Evolutionary conservation across 2,113 vertebrate species (phyloP).

Genomic region (Hippocampus comes): DNA sequence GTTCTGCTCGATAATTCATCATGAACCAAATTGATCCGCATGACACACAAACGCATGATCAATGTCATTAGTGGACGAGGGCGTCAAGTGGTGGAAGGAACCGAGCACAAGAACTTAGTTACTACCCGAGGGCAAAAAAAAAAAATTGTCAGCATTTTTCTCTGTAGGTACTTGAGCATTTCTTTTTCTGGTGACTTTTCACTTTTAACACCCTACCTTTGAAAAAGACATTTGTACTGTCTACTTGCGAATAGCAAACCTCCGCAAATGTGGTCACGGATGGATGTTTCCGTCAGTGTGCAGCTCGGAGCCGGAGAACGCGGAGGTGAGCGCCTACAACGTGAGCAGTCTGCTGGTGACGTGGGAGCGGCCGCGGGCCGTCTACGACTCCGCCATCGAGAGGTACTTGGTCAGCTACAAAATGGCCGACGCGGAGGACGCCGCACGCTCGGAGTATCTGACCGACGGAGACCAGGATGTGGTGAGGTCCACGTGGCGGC

Average conservation of each 20-base stretch:
- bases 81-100: too few species aligned
- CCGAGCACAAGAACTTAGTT: too few species aligned
- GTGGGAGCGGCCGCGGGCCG: slow-evolving; percentile 91
- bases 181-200: too few species aligned
- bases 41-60: neutral
- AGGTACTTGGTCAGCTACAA: slow-evolving; percentile 87
- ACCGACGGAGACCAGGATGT: slow-evolving; percentile 98
- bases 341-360: slow-evolving; percentile 89
- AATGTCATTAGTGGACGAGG: neutral
- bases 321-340: slow-evolving; percentile 84
- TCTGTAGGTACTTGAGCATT: too few species aligned
- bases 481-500: slow-evolving; percentile 73
- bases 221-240: too few species aligned
- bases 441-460: slow-evolving; percentile 77
- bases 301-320: slow-evolving; percentile 92
- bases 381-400: slow-evolving; percentile 88
- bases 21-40: neutral
- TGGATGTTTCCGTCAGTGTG: slow-evolving; percentile 75
- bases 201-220: too few species aligned
- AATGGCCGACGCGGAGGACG: slow-evolving; percentile 69
- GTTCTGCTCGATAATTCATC: neutral
- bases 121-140: too few species aligned
- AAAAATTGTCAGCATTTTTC: too few species aligned
- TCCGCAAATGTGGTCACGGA: neutral
- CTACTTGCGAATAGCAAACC: too few species aligned